Evolutionary conservation across 30 jellyfish, hydroid and myxozoan species (phyloP), one percentile per base, ranked within the genome.

Genomic region (Aurelia aurita): DNA sequence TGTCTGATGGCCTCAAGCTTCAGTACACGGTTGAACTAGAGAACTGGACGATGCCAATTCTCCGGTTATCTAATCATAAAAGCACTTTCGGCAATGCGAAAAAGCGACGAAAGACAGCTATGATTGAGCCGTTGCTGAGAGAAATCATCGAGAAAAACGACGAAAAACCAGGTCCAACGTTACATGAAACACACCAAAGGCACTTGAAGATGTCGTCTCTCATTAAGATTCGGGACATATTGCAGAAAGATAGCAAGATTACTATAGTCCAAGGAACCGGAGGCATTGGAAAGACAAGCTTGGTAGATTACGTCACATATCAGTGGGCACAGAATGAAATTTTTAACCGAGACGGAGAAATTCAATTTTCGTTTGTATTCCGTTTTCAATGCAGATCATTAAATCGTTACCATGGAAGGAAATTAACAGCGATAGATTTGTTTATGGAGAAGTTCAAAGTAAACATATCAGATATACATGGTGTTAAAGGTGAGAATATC

Each of bases 201-300:
- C 7, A 39, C 51, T 8, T 39, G 51, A 39, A 39, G 0, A 39
- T 39, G 16, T 39, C 15, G 15, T 39, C 67, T 55, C 29, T 22
- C 67, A 55, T 55, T 22, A 14, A 55, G 67, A 55, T 55, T n/a
- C 25, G 12, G 10, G 67, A 55, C 29, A 14, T 55, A 55, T 1
- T 55, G 29, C 29, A 55, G 14, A 55, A n/a, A 22, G 29, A 22
- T 22, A 19, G 29, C 29, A 55, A 55, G 29, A 19, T 55, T 3
- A 55, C 67, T 0, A 22, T 55, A 55, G 25, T 55, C 9, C 67
- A 55, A 19, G 67, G 67, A 55, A 55, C 29, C 4, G 67, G 67
- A 55, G 67, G 67, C 29, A 55, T 14, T n/a, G 67, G 67, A 55
- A 55, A 55, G 67, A 55, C 67, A n/a, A 55, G 67, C 29, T 1